A percentile compares a stretch with the other conserved stretches of the same genome.
phyloP scores from a whole-genome alignment of 2,888 invertebrate genomes.

The Cremastinae sp. region DNA sequence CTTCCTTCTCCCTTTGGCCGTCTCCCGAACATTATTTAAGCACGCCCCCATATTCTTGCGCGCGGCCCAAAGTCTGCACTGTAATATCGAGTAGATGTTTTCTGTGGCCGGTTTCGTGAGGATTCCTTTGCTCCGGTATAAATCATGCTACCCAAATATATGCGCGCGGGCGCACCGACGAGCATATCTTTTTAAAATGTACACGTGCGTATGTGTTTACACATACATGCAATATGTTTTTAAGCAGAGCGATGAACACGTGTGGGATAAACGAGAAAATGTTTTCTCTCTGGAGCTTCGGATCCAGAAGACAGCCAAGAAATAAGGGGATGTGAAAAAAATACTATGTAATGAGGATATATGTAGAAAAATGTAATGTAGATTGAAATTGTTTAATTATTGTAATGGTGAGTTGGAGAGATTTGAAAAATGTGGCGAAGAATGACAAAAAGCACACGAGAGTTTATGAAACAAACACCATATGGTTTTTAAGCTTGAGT shows the following conservation, averaged over 20 bases:
- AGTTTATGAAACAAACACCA: too few relatives aligned
- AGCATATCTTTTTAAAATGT: too few relatives aligned
- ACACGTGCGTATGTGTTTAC: neutral
- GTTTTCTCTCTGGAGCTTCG: constrained; percentile 25
- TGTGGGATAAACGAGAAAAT: constrained; percentile 37
- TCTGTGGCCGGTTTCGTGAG: constrained; percentile 47
- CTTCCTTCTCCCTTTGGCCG: constrained; percentile 46
- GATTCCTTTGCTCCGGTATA: constrained; percentile 57
- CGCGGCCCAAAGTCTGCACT: constrained; percentile 22
- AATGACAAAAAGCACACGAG: too few relatives aligned
- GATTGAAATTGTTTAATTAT: too few relatives aligned
- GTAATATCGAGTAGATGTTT: constrained; percentile 57
- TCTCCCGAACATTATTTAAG: constrained; percentile 16
- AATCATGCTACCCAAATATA: constrained; percentile 57
- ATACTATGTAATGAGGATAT: constrained; percentile 1
- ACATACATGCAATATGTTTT: too few relatives aligned
- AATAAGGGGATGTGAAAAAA: constrained; percentile 14
- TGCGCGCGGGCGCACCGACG: neutral
- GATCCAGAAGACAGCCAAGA: constrained; percentile 43
- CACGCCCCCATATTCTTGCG: constrained; percentile 41
- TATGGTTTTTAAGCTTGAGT: too few relatives aligned
- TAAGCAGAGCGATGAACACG: constrained; percentile 34
- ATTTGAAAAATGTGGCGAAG: too few relatives aligned
- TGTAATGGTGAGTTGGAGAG: too few relatives aligned
- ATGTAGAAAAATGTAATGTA: constrained; percentile 15